Conservation (phyloP, 2,888 invertebrate genomes). For the Agelastica alni region DNA sequence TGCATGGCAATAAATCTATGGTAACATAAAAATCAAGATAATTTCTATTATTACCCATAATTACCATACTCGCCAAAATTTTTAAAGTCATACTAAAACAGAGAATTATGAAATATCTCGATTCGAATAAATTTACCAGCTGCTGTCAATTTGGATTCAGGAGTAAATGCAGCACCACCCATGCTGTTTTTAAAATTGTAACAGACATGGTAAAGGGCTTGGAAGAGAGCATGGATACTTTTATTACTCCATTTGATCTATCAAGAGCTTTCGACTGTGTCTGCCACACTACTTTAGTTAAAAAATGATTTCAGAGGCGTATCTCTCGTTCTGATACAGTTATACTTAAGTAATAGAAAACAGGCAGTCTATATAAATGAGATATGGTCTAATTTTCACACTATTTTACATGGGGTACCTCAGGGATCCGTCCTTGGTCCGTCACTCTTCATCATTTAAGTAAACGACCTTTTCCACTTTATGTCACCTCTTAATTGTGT, state of each 20-base stretch:
- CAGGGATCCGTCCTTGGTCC: neutral
- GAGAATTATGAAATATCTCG: neutral
- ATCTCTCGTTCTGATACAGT: too few relatives aligned
- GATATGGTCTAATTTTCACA: neutral
- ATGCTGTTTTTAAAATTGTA: neutral
- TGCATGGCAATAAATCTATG: too few relatives aligned
- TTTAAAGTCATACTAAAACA: neutral
- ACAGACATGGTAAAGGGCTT: neutral
- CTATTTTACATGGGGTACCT: neutral
- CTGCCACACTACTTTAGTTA: too few relatives aligned
- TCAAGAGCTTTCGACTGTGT: too few relatives aligned
- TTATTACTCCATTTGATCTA: neutral
- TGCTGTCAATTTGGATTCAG: neutral
- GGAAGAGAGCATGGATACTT: slow-evolving; percentile 1
- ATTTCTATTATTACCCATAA: too few relatives aligned
- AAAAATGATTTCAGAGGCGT: neutral
- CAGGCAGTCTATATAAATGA: slow-evolving; percentile 7
- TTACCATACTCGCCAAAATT: neutral
- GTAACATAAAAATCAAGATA: too few relatives aligned
- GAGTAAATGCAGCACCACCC: slow-evolving; percentile 1
- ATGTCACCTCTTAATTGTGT: too few relatives aligned
- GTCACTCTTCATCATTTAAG: too few relatives aligned
- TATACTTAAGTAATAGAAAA: slow-evolving; percentile 2
- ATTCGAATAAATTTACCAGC: neutral
- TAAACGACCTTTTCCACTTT: slow-evolving; percentile 2